Percentiles rank a stretch among this genome's conserved stretches.
These are phyloP conservation scores for Strongylocentrotus purpuratus DNA, from an alignment of 35 echinoderm and acorn worm genomes.

Conservation along the genomic window DNA sequence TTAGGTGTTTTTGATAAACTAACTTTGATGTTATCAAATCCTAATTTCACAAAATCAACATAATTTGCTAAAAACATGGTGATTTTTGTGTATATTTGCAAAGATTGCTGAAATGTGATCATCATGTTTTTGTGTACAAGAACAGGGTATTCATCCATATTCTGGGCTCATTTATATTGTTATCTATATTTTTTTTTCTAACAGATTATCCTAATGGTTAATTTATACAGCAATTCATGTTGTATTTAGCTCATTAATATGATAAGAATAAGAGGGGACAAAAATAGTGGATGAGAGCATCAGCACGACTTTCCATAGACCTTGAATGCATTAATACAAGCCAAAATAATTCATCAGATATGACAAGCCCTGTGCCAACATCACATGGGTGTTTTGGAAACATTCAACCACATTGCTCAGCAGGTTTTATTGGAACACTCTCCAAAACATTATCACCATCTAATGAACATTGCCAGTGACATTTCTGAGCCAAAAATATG, in stretches of 20 bases:
- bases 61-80: too few species aligned
- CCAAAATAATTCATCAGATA: background rate
- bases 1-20: too few species aligned
- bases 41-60: background rate
- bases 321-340: background rate
- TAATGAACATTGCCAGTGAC: background rate
- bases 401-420: background rate
- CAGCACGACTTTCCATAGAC: background rate
- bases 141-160: background rate
- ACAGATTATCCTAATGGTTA: background rate
- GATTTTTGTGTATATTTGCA: too few species aligned
- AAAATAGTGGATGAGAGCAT: background rate
- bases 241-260: background rate
- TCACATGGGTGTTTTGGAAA: background rate
- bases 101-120: background rate
- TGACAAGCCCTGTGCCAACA: background rate
- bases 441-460: background rate
- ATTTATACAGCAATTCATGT: background rate
- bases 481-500: conserved; percentile 12
- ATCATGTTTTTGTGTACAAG: background rate
- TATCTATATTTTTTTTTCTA: too few species aligned
- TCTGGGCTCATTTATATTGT: background rate
- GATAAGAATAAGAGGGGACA: background rate
- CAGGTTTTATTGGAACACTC: background rate
- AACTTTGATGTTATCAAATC: too few species aligned